Evolutionary conservation across 2,797 vertebrate species (phyloP).

Genomic region (Aselliscus stoliczkanus): DNA sequence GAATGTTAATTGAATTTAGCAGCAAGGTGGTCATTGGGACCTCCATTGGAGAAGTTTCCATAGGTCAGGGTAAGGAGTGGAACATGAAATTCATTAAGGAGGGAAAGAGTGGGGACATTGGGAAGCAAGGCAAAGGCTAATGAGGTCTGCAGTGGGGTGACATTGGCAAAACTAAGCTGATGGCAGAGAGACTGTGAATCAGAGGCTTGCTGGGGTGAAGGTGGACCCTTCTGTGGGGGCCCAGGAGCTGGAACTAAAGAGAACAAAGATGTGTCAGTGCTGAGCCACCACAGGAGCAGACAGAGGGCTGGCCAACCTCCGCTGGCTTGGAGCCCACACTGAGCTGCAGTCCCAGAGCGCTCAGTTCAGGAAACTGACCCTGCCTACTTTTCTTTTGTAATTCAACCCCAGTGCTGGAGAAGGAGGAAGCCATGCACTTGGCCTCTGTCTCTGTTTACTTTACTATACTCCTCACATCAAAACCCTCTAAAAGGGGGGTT

Average conservation of each 20-base stretch:
- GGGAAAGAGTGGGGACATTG: neutral
- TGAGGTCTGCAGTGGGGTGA: neutral
- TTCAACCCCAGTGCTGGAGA: neutral
- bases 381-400: neutral
- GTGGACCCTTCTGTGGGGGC: neutral
- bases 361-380: neutral
- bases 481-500: neutral
- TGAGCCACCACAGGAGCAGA: neutral
- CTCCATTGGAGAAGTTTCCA: neutral
- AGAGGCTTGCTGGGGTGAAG: neutral
- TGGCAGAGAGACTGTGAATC: neutral
- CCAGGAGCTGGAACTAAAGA: neutral
- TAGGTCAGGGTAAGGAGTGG: neutral
- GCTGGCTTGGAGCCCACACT: neutral
- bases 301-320: rapidly evolving
- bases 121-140: neutral
- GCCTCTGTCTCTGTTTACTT: neutral
- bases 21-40: neutral
- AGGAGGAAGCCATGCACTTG: neutral
- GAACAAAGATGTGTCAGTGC: neutral
- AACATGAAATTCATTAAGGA: neutral
- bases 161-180: neutral
- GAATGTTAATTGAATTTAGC: neutral
- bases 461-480: neutral
- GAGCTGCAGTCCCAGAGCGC: neutral